Evolutionary conservation across 2,113 vertebrate species (phyloP).

Genomic region (Lasiurus cinereus): DNA sequence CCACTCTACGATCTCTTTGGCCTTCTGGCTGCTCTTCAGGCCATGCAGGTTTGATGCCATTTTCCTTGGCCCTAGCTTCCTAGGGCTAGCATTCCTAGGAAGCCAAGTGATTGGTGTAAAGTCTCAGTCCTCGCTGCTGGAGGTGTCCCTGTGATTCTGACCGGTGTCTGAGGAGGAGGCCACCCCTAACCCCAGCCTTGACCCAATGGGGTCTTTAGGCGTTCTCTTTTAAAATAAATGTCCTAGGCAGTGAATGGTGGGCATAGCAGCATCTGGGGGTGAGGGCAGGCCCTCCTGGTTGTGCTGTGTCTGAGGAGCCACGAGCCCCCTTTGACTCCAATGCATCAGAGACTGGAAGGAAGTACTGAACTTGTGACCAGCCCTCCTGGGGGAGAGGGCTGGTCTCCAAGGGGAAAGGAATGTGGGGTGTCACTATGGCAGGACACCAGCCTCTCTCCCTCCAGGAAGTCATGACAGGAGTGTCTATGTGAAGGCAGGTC

Average conservation of each 20-base stretch:
- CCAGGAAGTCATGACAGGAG: neutral
- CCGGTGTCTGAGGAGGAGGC: neutral
- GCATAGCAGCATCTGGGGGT: neutral
- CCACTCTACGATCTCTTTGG: conserved; percentile 92
- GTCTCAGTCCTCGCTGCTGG: neutral
- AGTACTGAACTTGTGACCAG: neutral
- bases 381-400: neutral
- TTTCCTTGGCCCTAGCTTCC: neutral
- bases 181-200: neutral
- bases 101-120: neutral
- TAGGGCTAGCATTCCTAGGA: neutral
- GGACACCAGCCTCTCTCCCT: neutral
- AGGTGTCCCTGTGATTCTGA: neutral
- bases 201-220: neutral
- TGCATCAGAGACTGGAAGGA: neutral
- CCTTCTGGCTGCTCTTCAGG: conserved; percentile 91
- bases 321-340: fast-evolving
- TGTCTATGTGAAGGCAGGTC: neutral
- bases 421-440: fast-evolving
- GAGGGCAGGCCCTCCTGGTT: fast-evolving
- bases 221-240: neutral
- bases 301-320: neutral
- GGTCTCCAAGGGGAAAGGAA: neutral
- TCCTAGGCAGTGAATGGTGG: neutral
- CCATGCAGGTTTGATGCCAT: conserved; percentile 22